Conservation (phyloP, 2,797 vertebrate genomes). For the Mastacembelus armatus region DNA sequence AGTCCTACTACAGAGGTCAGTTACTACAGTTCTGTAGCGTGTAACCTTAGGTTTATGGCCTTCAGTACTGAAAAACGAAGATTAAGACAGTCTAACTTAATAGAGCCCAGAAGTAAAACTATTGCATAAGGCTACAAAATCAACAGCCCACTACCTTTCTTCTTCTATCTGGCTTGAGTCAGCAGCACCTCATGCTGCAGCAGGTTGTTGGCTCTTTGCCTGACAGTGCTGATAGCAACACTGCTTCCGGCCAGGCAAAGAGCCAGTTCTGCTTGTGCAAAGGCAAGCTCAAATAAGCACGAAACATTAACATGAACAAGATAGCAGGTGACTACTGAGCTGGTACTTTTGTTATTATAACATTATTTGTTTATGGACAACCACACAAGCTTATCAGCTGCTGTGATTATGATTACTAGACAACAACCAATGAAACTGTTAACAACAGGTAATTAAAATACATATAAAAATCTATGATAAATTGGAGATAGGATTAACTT, state of each 20-base stretch:
- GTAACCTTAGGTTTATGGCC: neutral
- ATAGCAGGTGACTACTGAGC: conserved; percentile 11
- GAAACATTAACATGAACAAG: conserved; percentile 1
- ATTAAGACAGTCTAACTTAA: neutral
- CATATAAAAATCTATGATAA: neutral
- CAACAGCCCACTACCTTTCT: neutral
- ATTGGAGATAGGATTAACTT: no score
- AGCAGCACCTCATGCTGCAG: conserved; percentile 3
- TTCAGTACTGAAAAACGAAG: neutral
- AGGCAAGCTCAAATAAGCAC: conserved; percentile 30
- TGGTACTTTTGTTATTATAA: neutral
- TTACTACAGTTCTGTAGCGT: neutral
- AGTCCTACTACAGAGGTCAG: neutral
- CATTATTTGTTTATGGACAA: neutral
- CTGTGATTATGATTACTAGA: neutral
- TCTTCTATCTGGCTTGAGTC: conserved; percentile 20
- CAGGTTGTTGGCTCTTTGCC: conserved; percentile 31
- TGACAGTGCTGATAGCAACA: neutral
- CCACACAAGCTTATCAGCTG: conserved; percentile 5
- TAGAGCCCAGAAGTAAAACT: conserved; percentile 10
- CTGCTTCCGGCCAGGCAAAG: conserved; percentile 19
- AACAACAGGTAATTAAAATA: neutral
- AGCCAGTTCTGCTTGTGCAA: conserved; percentile 14
- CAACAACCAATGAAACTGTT: neutral
- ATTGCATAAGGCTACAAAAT: conserved; percentile 4